Evolutionary conservation across 92 coral and sea anemone genomes (phyloP), one percentile per base, ranked within the genome.

Genomic region (Diadumene lineata): DNA sequence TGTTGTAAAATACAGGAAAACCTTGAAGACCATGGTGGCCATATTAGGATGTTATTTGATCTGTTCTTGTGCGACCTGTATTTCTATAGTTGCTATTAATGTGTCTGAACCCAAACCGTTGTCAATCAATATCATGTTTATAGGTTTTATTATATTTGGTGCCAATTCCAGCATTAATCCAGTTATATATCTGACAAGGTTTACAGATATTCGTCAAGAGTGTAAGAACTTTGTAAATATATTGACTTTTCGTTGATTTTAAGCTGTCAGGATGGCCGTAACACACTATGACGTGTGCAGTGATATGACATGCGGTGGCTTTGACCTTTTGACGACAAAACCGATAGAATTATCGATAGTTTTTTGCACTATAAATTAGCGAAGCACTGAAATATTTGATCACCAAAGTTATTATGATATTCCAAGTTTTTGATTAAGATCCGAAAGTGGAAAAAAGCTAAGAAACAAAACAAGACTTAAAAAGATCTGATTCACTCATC

Each of bases 1-100:
- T 70, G 75, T 70, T 55, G 63, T 50, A 48, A 53, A 43, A 50
- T 70, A 70, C 75, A 70, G 60, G 43, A 70, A 53, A 70, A 70
- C 64, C 15, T 53, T 70, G 27, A 70, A 70, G 64, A 70, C 64
- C 43, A 50, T 70, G 75, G 60, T 70, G 17, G 64, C 17, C 38
- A 30, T 70, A 31, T 55, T 70, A 50, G 64, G 23, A 31, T 70
- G 64, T 30, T 34, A 43, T 70, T 58, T 70, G 1, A 3, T 70
- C 0, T 70, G 75, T 27, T 1, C 19, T 6, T 18, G 30, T 17
- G 44, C 75, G 2, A 17, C 4, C 58, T 2, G 58, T 16, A 23
- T 10, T 10, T 58, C 16, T 58, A 23, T 25, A 58, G 31, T 58
- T 4, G 3, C 24, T 13, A 3, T 15, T 6, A 44, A 44, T 53